Evolutionary conservation across 2,797 vertebrate genomes (phyloP).

Genomic region (Acrossocheilus wenchowensis): DNA sequence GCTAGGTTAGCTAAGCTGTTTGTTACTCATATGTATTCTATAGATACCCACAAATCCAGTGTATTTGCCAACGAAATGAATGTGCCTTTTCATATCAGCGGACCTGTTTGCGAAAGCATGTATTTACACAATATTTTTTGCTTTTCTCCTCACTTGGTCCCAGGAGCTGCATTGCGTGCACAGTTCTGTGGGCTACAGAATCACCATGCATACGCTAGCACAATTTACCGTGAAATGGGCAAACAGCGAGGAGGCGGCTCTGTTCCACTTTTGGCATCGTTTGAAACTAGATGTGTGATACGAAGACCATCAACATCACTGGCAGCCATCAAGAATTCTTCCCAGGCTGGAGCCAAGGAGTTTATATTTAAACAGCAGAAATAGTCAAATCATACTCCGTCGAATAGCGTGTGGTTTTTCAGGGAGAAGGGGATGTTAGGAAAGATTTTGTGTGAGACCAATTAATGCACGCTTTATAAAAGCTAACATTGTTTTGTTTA

Average conservation of each 20-base stretch:
- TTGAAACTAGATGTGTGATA: conserved; percentile 52
- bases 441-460: neutral
- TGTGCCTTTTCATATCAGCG: neutral
- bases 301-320: conserved; percentile 34
- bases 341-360: conserved; percentile 20
- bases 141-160: conserved; percentile 35
- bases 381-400: conserved; percentile 12
- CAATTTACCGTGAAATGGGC: conserved; percentile 66
- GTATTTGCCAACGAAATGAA: neutral
- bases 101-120: conserved; percentile 16
- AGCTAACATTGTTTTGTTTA: neutral
- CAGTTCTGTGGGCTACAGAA: conserved; percentile 46
- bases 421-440: neutral
- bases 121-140: conserved; percentile 34
- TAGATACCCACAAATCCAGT: conserved; percentile 19
- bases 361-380: conserved; percentile 52
- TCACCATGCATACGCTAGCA: conserved; percentile 48
- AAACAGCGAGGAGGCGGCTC: conserved; percentile 60
- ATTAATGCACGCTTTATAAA: neutral
- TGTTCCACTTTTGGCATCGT: conserved; percentile 63
- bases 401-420: neutral
- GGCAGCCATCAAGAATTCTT: conserved; percentile 39
- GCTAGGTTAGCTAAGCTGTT: neutral
- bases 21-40: neutral
- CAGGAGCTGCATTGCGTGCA: conserved; percentile 26